These are phyloP conservation scores for Podarcis raffonei DNA, from an alignment of 2,113 vertebrate genomes.

Conservation along the genomic window DNA sequence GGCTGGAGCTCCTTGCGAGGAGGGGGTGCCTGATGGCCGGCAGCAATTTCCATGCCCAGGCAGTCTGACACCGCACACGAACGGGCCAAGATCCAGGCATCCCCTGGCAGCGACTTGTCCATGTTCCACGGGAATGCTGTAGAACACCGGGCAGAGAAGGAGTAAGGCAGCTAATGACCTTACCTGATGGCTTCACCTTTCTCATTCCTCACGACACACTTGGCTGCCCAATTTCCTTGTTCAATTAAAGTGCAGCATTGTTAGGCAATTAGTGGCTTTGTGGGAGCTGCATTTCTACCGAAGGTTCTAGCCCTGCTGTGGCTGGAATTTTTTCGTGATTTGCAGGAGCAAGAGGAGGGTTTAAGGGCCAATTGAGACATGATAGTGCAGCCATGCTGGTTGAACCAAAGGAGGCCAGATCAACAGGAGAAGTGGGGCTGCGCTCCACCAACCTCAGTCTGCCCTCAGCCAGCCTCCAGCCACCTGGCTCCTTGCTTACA, in stretches of 20 bases:
- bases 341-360: background rate
- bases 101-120: background rate
- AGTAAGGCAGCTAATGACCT: slow-evolving; percentile 17
- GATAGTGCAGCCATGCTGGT: background rate
- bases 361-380: slow-evolving; percentile 20
- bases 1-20: background rate
- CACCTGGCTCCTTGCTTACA: too few relatives aligned
- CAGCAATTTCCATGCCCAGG: rapidly evolving
- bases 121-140: rapidly evolving
- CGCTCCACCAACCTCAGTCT: too few relatives aligned
- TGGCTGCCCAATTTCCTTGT: slow-evolving; percentile 13
- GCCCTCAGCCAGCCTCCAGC: background rate
- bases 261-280: slow-evolving; percentile 56
- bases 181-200: slow-evolving; percentile 46
- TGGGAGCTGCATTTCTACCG: slow-evolving; percentile 29
- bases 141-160: slow-evolving; percentile 14
- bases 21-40: rapidly evolving
- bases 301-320: rapidly evolving
- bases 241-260: background rate
- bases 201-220: background rate
- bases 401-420: background rate
- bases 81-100: rapidly evolving
- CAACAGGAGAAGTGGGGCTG: background rate
- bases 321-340: slow-evolving; percentile 25
- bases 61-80: background rate